Evolutionary conservation across 2,797 vertebrate genomes (phyloP).

Genomic region (Vultur gryphus): DNA sequence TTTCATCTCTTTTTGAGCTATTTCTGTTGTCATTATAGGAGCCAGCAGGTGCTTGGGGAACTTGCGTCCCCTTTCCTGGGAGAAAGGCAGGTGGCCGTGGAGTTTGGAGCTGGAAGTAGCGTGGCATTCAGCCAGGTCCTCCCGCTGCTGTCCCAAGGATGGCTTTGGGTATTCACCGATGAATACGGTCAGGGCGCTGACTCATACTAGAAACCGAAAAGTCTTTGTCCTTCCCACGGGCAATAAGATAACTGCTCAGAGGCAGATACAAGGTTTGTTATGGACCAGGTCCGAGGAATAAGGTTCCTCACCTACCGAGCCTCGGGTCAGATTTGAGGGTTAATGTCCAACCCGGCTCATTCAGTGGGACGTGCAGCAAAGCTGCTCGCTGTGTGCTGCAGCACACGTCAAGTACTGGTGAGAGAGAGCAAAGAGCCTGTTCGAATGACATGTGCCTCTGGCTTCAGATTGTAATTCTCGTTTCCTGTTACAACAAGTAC

Average conservation of each 20-base stretch:
- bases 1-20: neutral
- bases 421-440: neutral
- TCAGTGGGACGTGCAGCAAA: neutral
- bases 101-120: neutral
- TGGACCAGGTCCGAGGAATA: neutral
- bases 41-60: neutral
- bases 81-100: neutral
- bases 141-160: fast-evolving
- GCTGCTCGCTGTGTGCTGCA: neutral
- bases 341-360: fast-evolving
- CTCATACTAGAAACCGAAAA: fast-evolving
- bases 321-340: neutral
- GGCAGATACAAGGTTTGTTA: neutral
- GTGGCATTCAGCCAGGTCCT: neutral
- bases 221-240: neutral
- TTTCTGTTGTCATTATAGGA: neutral
- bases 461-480: neutral
- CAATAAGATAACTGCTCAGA: neutral
- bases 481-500: conserved; percentile 27
- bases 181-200: neutral
- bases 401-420: fast-evolving
- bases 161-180: neutral
- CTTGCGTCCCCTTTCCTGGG: neutral
- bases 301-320: neutral
- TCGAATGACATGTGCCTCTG: neutral